These are phyloP conservation scores for Mormyrus iriodes DNA, from an alignment of 2,113 vertebrate species.

Conservation along the genomic window DNA sequence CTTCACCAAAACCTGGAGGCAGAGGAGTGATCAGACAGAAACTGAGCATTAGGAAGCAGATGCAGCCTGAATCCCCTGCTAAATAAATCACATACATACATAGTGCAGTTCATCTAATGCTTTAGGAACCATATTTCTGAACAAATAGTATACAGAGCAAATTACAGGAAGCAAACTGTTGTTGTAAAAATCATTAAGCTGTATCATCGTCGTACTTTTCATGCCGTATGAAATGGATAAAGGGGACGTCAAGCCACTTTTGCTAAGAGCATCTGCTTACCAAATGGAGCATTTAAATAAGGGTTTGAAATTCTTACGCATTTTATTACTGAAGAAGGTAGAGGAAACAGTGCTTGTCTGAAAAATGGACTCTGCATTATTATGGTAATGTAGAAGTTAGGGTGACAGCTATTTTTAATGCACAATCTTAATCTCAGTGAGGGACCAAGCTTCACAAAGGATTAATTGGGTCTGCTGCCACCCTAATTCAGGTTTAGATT, in stretches of 20 bases:
- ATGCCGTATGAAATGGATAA: background rate
- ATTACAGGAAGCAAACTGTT: background rate
- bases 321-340: slow-evolving; percentile 26
- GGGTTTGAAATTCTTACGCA: background rate
- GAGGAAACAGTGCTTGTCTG: slow-evolving; percentile 33
- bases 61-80: background rate
- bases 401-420: slow-evolving; percentile 52
- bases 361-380: slow-evolving; percentile 60
- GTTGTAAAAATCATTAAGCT: background rate
- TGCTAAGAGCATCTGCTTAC: background rate
- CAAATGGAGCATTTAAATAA: background rate
- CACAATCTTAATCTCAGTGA: slow-evolving; percentile 42
- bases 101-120: background rate
- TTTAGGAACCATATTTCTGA: background rate
- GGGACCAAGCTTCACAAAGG: slow-evolving; percentile 47
- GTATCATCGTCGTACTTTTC: background rate
- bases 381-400: slow-evolving; percentile 50
- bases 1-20: background rate
- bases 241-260: background rate
- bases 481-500: slow-evolving; percentile 53
- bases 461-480: slow-evolving; percentile 55
- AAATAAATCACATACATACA: background rate
- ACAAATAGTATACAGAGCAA: background rate
- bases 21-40: background rate
- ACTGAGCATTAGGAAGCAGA: background rate